A percentile compares a stretch with the other conserved stretches of the same genome.
Evolutionary conservation across 2,888 invertebrate species (phyloP).

Genomic region (Protophormia terraenovae): DNA sequence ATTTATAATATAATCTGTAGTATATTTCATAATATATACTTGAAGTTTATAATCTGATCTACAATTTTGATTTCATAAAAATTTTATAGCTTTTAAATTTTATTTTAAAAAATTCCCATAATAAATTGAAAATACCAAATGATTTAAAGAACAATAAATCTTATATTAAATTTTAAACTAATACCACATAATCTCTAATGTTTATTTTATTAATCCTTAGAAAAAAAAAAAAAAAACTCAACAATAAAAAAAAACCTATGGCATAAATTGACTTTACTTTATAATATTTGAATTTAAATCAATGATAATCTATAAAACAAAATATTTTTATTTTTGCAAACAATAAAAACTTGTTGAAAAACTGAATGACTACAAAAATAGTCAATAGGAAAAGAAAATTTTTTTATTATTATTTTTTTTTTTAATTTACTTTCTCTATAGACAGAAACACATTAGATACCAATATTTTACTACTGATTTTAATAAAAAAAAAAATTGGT

Average conservation of each 20-base stretch:
- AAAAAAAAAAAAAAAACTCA: neutral
- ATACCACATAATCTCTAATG: slow-evolving; percentile 3
- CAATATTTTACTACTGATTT: too few species aligned
- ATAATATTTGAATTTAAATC: neutral
- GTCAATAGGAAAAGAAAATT: neutral
- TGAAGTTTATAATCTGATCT: too few species aligned
- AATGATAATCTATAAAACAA: slow-evolving; percentile 5
- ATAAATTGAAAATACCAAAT: too few species aligned
- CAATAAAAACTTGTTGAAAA: neutral
- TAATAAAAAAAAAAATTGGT: neutral
- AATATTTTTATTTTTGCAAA: neutral
- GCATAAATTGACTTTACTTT: slow-evolving; percentile 9
- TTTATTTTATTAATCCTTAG: neutral
- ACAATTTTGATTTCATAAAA: too few species aligned
- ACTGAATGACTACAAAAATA: too few species aligned
- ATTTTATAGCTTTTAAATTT: too few species aligned
- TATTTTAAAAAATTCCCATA: too few species aligned
- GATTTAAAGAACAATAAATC: slow-evolving; percentile 12
- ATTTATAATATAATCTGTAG: too few species aligned
- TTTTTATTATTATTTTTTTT: too few species aligned
- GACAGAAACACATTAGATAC: too few species aligned
- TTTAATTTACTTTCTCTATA: too few species aligned
- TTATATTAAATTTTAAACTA: slow-evolving; percentile 6
- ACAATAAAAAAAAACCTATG: neutral
- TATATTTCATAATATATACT: too few species aligned